Conservation (phyloP, 2,888 invertebrate species). For the Pyrocoelia pectoralis region DNA sequence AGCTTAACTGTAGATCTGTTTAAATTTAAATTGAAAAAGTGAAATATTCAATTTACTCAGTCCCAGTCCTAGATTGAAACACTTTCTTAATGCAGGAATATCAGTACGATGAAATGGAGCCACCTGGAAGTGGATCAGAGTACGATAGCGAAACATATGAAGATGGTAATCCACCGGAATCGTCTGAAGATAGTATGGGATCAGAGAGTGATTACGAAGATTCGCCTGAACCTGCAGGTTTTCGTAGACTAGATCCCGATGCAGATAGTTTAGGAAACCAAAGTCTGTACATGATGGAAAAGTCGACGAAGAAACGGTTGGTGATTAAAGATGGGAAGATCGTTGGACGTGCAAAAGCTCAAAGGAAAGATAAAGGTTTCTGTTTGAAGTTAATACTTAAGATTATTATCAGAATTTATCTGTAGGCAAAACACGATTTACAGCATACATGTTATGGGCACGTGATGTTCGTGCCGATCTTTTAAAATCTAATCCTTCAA, state of each 20-base stretch:
- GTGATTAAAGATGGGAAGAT: conserved; percentile 73
- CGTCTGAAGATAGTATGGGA: conserved; percentile 53
- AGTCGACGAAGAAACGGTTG: conserved; percentile 77
- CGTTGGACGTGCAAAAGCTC: conserved; percentile 76
- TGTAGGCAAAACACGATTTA: conserved; percentile 74
- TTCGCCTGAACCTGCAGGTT: conserved; percentile 58
- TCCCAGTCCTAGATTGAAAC: neutral
- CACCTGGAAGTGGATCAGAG: conserved; percentile 56
- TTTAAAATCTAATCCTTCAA: conserved; percentile 74
- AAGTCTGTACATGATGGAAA: conserved; percentile 81
- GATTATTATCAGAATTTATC: conserved; percentile 16
- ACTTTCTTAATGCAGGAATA: conserved; percentile 34
- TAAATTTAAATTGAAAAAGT: no score
- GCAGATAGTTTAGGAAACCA: conserved; percentile 58
- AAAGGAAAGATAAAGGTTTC: conserved; percentile 63
- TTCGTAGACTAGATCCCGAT: conserved; percentile 62
- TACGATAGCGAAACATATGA: conserved; percentile 56
- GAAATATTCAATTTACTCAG: no score
- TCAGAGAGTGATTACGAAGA: conserved; percentile 47
- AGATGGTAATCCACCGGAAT: conserved; percentile 50
- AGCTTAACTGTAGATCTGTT: no score
- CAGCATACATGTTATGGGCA: conserved; percentile 93
- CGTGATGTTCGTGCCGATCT: conserved; percentile 81
- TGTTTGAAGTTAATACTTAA: conserved; percentile 13
- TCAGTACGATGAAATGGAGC: conserved; percentile 50